Base-by-base conservation (phyloP, 2,888 invertebrate genomes). In the Danaus chrysippus region DNA sequence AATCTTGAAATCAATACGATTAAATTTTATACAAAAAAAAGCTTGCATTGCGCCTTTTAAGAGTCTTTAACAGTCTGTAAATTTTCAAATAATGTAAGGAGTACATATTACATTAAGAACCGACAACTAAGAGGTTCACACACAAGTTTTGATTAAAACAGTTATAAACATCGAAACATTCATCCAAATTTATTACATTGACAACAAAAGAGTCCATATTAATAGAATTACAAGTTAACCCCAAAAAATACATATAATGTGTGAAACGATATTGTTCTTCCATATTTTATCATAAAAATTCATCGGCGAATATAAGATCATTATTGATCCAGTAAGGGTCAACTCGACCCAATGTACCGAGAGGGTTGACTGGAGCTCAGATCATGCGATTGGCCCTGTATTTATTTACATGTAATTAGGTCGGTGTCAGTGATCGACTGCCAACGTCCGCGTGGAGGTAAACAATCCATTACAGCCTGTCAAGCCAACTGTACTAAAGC, bases 341-440 rank as follows among this genome's bases (percentile, higher is more conserved):
- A 63, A 54, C 54, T 60, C 58, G 57, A 60, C 56, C 59, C 66
- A 65, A 64, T 66, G 71, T 63, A 65, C 64, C 65, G 70, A 73
- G 70, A 73, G 72, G 71, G 73, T 70, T 76, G 75, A 76, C 72
- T 72, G 72, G 70, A 68, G 70, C 73, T 75, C 73, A 73, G 73
- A 75, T 73, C 75, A 72, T 71, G 71, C 74, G 72, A 65, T 62
- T 61, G 70, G 69, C 68, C 72, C 79, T 77, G 84, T 84, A 86
- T 87, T 85, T 86, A 86, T 86, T 87, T 86, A 84, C 85, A 87
- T 86, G 83, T 88, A 87, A 89, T 88, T 85, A 88, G 84, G 82
- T 81, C 81, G 79, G 74, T 79, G 83, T 79, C 82, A 80, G 83
- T 86, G 86, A 87, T 86, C 82, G 86, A 86, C 71, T 73, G 74